Conservation (phyloP, 2,113 vertebrate genomes). For the Phasianus colchicus region DNA sequence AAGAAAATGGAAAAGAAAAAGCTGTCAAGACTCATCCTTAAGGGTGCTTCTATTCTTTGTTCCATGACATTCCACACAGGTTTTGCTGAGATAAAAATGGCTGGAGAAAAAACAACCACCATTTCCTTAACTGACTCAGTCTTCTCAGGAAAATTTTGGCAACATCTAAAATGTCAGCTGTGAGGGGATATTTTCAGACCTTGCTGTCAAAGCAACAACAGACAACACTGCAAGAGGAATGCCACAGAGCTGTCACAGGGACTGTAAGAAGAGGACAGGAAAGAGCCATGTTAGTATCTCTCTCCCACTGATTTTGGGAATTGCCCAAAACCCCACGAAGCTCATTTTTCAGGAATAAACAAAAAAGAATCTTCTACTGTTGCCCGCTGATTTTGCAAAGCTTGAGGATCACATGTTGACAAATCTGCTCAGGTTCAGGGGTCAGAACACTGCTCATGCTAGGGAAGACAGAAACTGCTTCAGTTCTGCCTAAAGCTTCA, state of each 20-base stretch:
- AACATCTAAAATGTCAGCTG: constrained; percentile 2
- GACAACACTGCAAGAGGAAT: not conserved
- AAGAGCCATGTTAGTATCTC: not conserved
- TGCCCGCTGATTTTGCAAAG: not conserved
- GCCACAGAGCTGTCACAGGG: not conserved
- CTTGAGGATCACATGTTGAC: not conserved
- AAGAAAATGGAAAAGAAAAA: not conserved
- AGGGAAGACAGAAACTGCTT: not conserved
- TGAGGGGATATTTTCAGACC: constrained; percentile 28
- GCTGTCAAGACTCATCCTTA: not conserved
- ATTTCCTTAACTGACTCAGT: constrained; percentile 10
- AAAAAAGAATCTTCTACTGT: not conserved
- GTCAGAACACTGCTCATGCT: not conserved
- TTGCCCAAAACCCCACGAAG: not conserved
- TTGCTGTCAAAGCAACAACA: constrained; percentile 16
- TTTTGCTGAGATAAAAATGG: not conserved
- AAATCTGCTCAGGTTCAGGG: not conserved
- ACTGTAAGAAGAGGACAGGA: constrained; percentile 22
- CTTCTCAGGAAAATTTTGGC: not conserved
- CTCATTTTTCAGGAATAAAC: constrained; percentile 1
- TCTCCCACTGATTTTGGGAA: constrained; percentile 10
- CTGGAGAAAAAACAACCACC: not conserved
- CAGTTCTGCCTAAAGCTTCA: not conserved
- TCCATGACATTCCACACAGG: not conserved
- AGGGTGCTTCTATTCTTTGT: not conserved